Base-by-base conservation (phyloP, 2,888 invertebrate genomes). In the Morinoia aosen region DNA sequence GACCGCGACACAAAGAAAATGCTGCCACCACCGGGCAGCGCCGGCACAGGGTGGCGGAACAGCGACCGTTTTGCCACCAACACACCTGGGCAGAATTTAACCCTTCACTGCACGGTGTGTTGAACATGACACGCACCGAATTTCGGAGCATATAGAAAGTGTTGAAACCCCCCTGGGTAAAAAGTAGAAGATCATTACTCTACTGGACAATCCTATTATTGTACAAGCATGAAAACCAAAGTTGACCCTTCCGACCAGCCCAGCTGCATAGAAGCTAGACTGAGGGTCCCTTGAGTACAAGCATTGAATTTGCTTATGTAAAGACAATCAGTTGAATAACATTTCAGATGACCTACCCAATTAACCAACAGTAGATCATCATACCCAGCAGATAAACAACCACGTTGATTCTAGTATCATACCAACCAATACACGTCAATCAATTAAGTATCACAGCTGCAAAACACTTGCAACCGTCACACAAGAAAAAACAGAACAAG, bases 21-120 rank as follows among this genome's bases (percentile, higher is more conserved):
- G 1, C 98, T 97, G n/a, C 98, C 98, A 16, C 98, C 98, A 33
- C 98, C 98, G 95, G 97, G 97, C 40, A 97, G 97, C 95, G 97
- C 97, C 5, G 98, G 98, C 3, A 97, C 97, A n/a, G 97, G 97
- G 96, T 98, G 98, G 58, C 96, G 48, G 96, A 98, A 98, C 58
- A 98, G 97, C 8, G 97, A 97, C 97, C 98, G 98, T 97, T 98
- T 98, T 48, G 98, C 98, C 40, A 98, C 97, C 95, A 98, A 97
- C 95, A 98, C 97, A 95, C 98, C 98, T 98, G 97, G 25, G 16
- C 16, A 33, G 64, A 33, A 33, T 25, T 16, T 97, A 97, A 64
- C n/a, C n/a, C n/a, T 94, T 91, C 96, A 95, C n/a, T n/a, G 88
- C 33, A 14, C 1, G 25, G 58, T 76, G 33, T 3, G 64, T 3